Evolutionary conservation across 2,797 vertebrate genomes (phyloP), one percentile per base, ranked within the genome.

Genomic region (Galagoides demidoff): DNA sequence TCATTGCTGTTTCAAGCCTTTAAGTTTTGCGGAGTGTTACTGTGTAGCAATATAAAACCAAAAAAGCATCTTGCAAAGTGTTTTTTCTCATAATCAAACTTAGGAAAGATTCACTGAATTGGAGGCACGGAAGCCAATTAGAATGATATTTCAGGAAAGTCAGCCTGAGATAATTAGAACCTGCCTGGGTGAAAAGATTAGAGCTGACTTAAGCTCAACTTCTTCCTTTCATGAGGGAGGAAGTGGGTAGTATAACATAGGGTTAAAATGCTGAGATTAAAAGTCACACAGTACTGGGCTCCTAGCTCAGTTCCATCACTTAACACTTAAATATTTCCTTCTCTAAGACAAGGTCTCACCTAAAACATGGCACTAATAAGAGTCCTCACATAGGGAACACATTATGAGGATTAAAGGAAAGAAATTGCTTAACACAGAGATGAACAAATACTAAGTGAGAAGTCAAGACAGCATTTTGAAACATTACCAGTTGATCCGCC

Each of bases 41-140:
- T 88, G 1, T 8, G 14, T 22, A 63, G 31, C 3, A 43, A 9
- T 12, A 77, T 64, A 66, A 90, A 94, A 84, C 29, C 39, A 66
- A 73, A 88, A 39, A 1, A 57, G n/a, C 29, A 57, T 2, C 29
- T 78, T 39, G 16, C 4, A 45, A 82, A 89, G 13, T 45, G 6
- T 43, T 76, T 93, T 93, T 86, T 89, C 63, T 82, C 34, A 77
- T 59, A 39, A 89, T 93, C 45, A 71, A 85, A 88, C 52, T 90
- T 14, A 77, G 29, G 52, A 82, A 76, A 77, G 64, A 78, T 29
- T 34, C 29, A 45, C 1, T 63, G 52, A 57, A 8, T 27, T 49
- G 7, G 43, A 77, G 13, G 2, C 7, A 7, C 1, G 7, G 45
- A 81, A 86, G 20, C 4, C 12, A n/a, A 25, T 39, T 83, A 55